A percentile compares a stretch with the other conserved stretches of the same genome.
These are phyloP conservation scores for Antedon mediterranea DNA, from an alignment of 53 echinoderm and acorn worm species.

Conservation along the genomic window DNA sequence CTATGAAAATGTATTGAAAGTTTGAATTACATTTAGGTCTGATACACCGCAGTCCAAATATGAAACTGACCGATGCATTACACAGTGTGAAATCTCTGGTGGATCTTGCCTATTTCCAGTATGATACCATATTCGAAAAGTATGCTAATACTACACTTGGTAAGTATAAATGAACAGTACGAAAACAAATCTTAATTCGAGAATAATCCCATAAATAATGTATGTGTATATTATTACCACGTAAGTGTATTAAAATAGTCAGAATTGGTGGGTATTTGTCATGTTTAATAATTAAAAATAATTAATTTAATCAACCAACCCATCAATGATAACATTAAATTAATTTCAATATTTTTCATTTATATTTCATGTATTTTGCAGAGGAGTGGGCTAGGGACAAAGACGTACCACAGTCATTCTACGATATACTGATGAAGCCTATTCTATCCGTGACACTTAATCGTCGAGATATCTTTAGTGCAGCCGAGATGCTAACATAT, in stretches of 20 bases:
- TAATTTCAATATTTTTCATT: too few relatives aligned
- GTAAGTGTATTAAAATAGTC: too few relatives aligned
- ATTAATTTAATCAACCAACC: too few relatives aligned
- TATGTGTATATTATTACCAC: too few relatives aligned
- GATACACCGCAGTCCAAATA: not conserved
- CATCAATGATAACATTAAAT: too few relatives aligned
- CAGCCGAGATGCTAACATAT: conserved; percentile 47
- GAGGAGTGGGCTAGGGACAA: not conserved
- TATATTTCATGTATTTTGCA: not conserved
- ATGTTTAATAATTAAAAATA: too few relatives aligned
- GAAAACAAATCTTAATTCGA: too few relatives aligned
- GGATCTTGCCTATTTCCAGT: not conserved
- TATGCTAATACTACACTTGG: not conserved
- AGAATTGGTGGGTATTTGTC: too few relatives aligned
- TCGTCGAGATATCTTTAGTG: conserved; percentile 24
- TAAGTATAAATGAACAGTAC: too few relatives aligned
- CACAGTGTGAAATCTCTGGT: not conserved
- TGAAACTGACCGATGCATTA: not conserved
- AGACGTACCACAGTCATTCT: conserved; percentile 19
- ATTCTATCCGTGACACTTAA: conserved; percentile 48
- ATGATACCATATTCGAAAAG: not conserved
- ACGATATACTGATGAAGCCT: conserved; percentile 38
- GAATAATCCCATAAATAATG: too few relatives aligned
- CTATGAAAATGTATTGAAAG: too few relatives aligned
- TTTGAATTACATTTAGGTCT: not conserved